These are phyloP conservation scores for Sarcophaga peregrina DNA, from an alignment of 1,140 invertebrate species.

Conservation along the genomic window DNA sequence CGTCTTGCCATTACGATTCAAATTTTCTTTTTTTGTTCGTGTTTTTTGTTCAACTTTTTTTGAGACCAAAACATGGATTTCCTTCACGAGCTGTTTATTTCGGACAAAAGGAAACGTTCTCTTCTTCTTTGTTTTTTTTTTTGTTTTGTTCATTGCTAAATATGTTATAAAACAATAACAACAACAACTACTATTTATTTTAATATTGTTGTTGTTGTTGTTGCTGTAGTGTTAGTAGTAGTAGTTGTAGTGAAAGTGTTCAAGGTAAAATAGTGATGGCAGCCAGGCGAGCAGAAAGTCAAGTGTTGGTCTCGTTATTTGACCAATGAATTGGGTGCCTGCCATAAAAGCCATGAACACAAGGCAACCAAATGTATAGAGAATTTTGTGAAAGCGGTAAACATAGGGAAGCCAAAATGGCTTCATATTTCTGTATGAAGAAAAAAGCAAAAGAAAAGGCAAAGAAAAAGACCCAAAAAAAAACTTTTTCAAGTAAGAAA, in stretches of 20 bases:
- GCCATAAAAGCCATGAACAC: background rate
- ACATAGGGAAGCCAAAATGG: background rate
- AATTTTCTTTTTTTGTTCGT: too few relatives aligned
- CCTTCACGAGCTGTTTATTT: slow-evolving; percentile 4
- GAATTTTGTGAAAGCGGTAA: too few relatives aligned
- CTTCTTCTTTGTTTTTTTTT: too few relatives aligned
- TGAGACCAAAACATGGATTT: too few relatives aligned
- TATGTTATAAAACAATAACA: too few relatives aligned
- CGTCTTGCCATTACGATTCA: too few relatives aligned
- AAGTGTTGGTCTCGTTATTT: background rate
- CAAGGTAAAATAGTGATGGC: background rate
- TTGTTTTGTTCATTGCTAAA: too few relatives aligned
- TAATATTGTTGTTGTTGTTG: too few relatives aligned
- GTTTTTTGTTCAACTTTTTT: too few relatives aligned
- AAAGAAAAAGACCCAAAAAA: background rate
- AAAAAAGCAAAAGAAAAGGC: background rate
- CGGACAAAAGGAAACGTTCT: background rate
- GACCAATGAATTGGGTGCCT: background rate
- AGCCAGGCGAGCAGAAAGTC: slow-evolving; percentile 4
- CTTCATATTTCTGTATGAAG: too few relatives aligned
- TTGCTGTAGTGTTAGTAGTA: too few relatives aligned
- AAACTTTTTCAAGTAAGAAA: background rate
- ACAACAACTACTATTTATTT: too few relatives aligned
- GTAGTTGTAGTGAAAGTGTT: background rate
- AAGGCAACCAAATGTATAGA: background rate